phyloP scores from a whole-genome alignment of 2,888 invertebrate species.

The Chouioia cunea region DNA sequence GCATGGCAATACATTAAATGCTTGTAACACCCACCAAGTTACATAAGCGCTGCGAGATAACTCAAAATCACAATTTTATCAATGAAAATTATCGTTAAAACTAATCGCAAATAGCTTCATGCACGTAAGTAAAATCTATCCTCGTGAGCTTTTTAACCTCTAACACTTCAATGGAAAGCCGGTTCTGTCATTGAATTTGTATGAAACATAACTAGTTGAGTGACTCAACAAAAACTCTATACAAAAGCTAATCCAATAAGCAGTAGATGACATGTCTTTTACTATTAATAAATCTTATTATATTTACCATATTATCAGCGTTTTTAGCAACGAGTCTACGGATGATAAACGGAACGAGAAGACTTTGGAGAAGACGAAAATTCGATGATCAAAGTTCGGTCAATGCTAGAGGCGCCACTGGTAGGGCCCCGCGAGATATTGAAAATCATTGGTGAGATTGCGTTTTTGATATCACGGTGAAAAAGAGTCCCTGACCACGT shows the following conservation, averaged over 20 bases:
- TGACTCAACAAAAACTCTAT: background rate
- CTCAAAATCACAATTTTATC: slow-evolving; percentile 8
- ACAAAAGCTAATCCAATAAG: background rate
- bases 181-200: slow-evolving; percentile 42
- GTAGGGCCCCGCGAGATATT: background rate
- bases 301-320: slow-evolving; percentile 63
- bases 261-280: slow-evolving; percentile 43
- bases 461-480: too few species aligned
- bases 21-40: background rate
- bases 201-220: slow-evolving; percentile 8
- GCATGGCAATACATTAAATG: background rate
- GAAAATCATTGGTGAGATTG: too few species aligned
- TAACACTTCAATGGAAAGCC: slow-evolving; percentile 44
- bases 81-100: slow-evolving; percentile 2
- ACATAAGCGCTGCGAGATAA: background rate
- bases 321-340: slow-evolving; percentile 38
- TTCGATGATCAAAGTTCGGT: background rate
- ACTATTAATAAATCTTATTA: slow-evolving; percentile 52
- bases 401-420: background rate
- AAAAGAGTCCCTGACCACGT: too few species aligned
- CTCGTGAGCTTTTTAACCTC: slow-evolving; percentile 55
- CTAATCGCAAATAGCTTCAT: slow-evolving; percentile 14
- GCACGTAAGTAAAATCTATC: slow-evolving; percentile 34
- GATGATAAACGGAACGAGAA: slow-evolving; percentile 9
- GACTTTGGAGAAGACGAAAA: slow-evolving; percentile 11